Evolutionary conservation across 2,797 vertebrate genomes (phyloP).

Genomic region (Sebastes nivosus): DNA sequence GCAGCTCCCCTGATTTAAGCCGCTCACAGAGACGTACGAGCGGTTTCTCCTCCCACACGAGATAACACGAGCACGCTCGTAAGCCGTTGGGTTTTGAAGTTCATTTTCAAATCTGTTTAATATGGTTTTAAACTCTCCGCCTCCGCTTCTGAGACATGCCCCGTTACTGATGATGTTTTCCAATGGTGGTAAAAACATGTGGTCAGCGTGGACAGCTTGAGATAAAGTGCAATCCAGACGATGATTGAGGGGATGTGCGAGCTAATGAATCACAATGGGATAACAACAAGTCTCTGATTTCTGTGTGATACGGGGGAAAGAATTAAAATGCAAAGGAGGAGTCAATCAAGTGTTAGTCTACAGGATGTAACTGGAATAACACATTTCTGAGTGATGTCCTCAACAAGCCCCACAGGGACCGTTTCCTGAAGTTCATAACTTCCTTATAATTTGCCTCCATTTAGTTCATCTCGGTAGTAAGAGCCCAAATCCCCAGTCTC

Average conservation of each 20-base stretch:
- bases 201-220: constrained; percentile 39
- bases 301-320: constrained; percentile 33
- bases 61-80: constrained; percentile 64
- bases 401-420: constrained; percentile 76
- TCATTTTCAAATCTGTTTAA: constrained; percentile 68
- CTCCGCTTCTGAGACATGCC: constrained; percentile 49
- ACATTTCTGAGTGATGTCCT: constrained; percentile 77
- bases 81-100: constrained; percentile 62
- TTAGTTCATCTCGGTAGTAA: constrained; percentile 80
- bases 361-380: constrained; percentile 75
- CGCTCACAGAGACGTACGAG: constrained; percentile 43
- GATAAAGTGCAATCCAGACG: constrained; percentile 53
- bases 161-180: constrained; percentile 58
- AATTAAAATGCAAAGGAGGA: constrained; percentile 56
- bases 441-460: constrained; percentile 83
- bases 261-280: constrained; percentile 56
- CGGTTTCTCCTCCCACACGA: constrained; percentile 69
- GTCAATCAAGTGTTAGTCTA: constrained; percentile 72
- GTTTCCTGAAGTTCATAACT: constrained; percentile 80
- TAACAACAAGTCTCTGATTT: constrained; percentile 54
- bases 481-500: constrained; percentile 83
- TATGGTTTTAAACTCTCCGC: constrained; percentile 56
- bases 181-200: constrained; percentile 55
- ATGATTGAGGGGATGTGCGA: constrained; percentile 46
- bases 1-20: constrained; percentile 57